phyloP scores from a whole-genome alignment of 2,797 vertebrate species.

The Rhyacichthys aspro region DNA sequence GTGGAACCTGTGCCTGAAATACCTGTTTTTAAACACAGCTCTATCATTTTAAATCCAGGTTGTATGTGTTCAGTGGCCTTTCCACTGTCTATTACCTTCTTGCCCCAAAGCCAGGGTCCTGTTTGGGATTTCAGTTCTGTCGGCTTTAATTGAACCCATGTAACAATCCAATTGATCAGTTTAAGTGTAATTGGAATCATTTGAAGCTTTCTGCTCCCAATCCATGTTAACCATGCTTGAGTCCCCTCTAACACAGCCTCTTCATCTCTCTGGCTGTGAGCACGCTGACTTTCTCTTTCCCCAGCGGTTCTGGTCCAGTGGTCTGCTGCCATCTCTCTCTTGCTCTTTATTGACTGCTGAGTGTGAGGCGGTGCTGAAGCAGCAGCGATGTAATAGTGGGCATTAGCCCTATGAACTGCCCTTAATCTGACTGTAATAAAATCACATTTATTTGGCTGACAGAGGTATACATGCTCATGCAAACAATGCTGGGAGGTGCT shows the following conservation, averaged over 20 bases:
- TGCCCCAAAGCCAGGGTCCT: constrained; percentile 28
- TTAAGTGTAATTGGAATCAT: constrained; percentile 63
- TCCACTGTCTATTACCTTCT: constrained; percentile 9
- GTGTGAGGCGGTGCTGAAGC: constrained; percentile 74
- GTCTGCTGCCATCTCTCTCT: constrained; percentile 62
- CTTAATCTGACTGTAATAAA: constrained; percentile 78
- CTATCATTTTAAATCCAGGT: too few relatives aligned
- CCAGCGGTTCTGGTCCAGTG: constrained; percentile 60
- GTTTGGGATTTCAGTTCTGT: constrained; percentile 46
- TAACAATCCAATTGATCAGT: constrained; percentile 66
- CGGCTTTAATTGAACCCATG: constrained; percentile 50
- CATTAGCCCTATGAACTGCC: constrained; percentile 78
- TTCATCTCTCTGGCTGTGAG: neutral
- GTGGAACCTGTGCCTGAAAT: too few relatives aligned
- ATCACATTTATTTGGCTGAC: constrained; percentile 64
- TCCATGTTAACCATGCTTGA: constrained; percentile 58
- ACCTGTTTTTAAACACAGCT: too few relatives aligned
- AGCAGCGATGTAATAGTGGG: constrained; percentile 73
- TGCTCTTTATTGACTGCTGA: constrained; percentile 76
- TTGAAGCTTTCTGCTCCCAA: constrained; percentile 56
- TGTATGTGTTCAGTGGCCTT: neutral
- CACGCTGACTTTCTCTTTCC: constrained; percentile 27
- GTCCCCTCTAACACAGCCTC: constrained; percentile 36
- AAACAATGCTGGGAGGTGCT: constrained; percentile 26
- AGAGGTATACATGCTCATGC: neutral